These are phyloP conservation scores for Typhlomys cinereus DNA, from an alignment of 2,113 vertebrate genomes.

Conservation along the genomic window DNA sequence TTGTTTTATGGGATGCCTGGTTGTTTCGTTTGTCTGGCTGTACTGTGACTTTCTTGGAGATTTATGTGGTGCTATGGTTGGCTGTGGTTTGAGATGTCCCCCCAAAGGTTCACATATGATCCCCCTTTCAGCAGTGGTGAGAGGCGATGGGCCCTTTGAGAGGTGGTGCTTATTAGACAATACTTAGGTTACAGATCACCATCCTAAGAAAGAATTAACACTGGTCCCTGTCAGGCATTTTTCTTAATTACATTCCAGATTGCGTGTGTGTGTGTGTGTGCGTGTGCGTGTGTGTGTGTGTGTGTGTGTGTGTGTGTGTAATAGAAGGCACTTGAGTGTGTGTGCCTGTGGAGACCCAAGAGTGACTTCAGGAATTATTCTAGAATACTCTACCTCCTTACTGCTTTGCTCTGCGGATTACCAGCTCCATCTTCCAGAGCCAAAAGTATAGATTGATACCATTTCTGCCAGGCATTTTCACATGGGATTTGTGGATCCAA, in stretches of 20 bases:
- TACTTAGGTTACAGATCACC: not conserved
- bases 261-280: not conserved
- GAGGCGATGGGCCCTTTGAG: not conserved
- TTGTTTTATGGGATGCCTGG: not conserved
- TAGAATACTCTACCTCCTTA: not conserved
- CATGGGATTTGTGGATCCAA: not conserved
- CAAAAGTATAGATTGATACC: not conserved
- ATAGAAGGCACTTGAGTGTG: no score
- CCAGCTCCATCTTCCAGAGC: not conserved
- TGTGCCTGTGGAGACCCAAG: not conserved
- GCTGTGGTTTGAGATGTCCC: not conserved
- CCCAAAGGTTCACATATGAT: not conserved
- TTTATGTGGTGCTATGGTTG: constrained; percentile 84
- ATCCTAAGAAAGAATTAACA: no score
- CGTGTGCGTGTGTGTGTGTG: not conserved
- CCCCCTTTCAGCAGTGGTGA: not conserved
- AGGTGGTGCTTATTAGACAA: no score
- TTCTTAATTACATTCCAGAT: not conserved
- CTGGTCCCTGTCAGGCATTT: not conserved
- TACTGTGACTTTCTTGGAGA: constrained; percentile 94
- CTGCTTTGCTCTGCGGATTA: not conserved
- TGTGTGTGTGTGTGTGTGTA: not conserved
- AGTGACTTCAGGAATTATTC: not conserved
- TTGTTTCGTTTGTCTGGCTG: constrained; percentile 75
- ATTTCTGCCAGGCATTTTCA: not conserved